Evolutionary conservation across 2,888 invertebrate genomes (phyloP).

Genomic region (Spatulosminthurus flaviceps): DNA sequence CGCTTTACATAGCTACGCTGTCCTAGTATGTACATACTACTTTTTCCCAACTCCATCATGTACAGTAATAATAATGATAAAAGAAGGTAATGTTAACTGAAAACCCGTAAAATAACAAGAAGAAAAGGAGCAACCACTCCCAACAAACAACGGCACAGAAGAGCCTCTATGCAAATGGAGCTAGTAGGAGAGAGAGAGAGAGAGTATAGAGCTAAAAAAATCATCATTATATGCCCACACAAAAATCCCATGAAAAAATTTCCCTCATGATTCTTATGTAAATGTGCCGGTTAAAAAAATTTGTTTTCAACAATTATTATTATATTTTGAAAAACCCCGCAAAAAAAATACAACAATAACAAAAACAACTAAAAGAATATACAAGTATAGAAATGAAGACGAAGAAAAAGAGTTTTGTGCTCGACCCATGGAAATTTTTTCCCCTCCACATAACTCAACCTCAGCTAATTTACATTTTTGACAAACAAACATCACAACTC

Average conservation of each 20-base stretch:
- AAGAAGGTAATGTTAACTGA: background rate
- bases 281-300: constrained; percentile 34
- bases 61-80: no score
- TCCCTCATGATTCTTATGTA: constrained; percentile 38
- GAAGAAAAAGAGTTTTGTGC: no score
- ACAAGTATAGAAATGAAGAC: background rate
- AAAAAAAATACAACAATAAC: constrained; percentile 32
- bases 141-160: background rate
- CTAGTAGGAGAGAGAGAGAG: no score
- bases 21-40: no score
- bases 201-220: no score
- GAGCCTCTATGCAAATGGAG: constrained; percentile 7
- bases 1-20: no score
- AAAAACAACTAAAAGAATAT: no score
- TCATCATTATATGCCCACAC: constrained; percentile 40
- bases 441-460: background rate
- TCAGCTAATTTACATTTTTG: constrained; percentile 39
- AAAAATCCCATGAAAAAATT: constrained; percentile 15
- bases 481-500: constrained; percentile 26
- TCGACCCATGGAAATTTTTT: background rate
- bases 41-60: no score
- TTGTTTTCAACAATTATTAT: background rate
- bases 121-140: background rate
- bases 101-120: background rate
- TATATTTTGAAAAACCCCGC: constrained; percentile 28